Evolutionary conservation across 2,888 invertebrate species (phyloP).

Genomic region (Carcina quercana): DNA sequence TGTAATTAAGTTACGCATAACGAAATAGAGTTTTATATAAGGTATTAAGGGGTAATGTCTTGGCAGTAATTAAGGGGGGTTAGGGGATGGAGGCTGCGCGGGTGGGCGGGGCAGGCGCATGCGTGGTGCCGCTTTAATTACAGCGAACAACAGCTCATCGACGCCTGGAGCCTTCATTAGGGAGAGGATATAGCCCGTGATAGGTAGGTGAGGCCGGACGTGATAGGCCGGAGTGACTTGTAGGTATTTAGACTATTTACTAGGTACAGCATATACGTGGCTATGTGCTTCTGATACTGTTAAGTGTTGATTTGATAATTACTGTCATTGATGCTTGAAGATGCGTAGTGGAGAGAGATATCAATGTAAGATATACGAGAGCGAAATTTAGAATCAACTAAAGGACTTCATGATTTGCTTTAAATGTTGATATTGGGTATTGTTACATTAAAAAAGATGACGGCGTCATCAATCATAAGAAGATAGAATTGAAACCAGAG

Average conservation of each 20-base stretch:
- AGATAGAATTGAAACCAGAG: no score
- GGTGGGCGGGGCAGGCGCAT: constrained; percentile 69
- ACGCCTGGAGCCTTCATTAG: constrained; percentile 62
- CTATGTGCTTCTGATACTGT: not conserved
- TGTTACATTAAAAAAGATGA: no score
- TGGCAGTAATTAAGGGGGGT: constrained; percentile 61
- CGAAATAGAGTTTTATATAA: constrained; percentile 34
- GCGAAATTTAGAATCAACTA: no score
- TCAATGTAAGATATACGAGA: no score
- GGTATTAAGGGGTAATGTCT: constrained; percentile 68
- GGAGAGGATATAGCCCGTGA: constrained; percentile 27
- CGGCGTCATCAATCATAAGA: no score
- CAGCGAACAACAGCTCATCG: constrained; percentile 60
- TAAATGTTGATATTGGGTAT: no score
- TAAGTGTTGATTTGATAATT: no score
- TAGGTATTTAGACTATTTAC: constrained; percentile 17
- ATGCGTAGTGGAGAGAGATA: no score
- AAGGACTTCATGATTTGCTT: no score
- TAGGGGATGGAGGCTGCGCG: constrained; percentile 56
- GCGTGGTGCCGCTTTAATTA: constrained; percentile 63
- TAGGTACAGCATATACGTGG: no score
- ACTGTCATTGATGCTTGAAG: no score
- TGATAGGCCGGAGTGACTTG: constrained; percentile 13
- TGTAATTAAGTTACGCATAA: constrained; percentile 19
- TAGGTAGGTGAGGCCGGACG: constrained; percentile 20